phyloP scores from a whole-genome alignment of 2,888 invertebrate species.

The Gasteruption jaculator region DNA sequence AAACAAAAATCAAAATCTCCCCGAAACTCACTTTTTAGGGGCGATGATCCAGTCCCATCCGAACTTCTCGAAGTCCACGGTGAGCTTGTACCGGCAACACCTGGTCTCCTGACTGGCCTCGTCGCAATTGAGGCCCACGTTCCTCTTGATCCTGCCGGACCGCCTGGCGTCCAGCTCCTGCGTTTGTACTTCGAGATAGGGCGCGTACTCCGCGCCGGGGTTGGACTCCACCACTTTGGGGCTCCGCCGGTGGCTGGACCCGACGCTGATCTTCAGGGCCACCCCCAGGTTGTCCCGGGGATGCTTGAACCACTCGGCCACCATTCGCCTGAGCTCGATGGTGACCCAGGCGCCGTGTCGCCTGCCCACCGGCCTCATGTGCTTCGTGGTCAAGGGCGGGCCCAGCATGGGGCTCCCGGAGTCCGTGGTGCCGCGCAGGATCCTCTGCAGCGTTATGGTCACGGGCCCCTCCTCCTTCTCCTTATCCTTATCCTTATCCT shows the following conservation, averaged over 20 bases:
- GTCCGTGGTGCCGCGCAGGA: slow-evolving; percentile 52
- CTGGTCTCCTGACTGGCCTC: slow-evolving; percentile 75
- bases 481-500: slow-evolving; percentile 21
- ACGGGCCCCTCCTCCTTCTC: slow-evolving; percentile 33
- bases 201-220: slow-evolving; percentile 57
- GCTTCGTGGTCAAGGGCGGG: slow-evolving; percentile 43
- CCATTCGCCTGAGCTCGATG: slow-evolving; percentile 70
- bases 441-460: slow-evolving; percentile 54
- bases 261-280: slow-evolving; percentile 60
- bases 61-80: slow-evolving; percentile 90
- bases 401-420: slow-evolving; percentile 39
- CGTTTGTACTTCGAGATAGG: slow-evolving; percentile 60
- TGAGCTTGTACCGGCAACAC: slow-evolving; percentile 91
- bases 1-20: no score
- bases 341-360: slow-evolving; percentile 70
- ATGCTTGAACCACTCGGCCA: slow-evolving; percentile 72
- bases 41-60: slow-evolving; percentile 99
- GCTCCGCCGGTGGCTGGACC: slow-evolving; percentile 55
- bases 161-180: slow-evolving; percentile 54
- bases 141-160: slow-evolving; percentile 68
- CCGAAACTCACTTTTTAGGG: slow-evolving; percentile 67
- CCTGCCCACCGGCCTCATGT: slow-evolving; percentile 46
- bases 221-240: slow-evolving; percentile 63
- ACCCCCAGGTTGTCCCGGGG: slow-evolving; percentile 73
- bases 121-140: slow-evolving; percentile 78